These are phyloP conservation scores for Hemistola chrysoprasaria DNA, from an alignment of 2,888 invertebrate species.

Conservation along the genomic window DNA sequence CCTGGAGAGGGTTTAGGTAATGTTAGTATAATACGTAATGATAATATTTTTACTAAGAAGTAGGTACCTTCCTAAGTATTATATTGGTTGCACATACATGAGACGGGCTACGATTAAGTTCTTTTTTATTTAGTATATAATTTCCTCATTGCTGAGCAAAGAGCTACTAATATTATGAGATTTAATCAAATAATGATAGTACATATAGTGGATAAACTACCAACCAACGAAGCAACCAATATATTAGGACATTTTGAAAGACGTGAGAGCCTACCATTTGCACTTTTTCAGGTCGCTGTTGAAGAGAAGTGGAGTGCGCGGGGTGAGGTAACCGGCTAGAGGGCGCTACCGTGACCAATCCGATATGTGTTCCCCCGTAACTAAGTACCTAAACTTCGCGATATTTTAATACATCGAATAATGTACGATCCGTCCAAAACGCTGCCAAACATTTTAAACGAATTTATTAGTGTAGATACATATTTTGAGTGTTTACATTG, in stretches of 20 bases:
- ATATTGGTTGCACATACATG: too few species aligned
- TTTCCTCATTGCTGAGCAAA: too few species aligned
- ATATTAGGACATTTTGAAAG: conserved; percentile 46
- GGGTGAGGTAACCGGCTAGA: conserved; percentile 74
- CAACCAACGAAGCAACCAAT: neutral
- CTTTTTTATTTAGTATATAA: too few species aligned
- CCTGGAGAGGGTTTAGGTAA: too few species aligned
- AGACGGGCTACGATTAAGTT: too few species aligned
- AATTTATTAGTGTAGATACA: conserved; percentile 73
- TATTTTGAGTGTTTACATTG: conserved; percentile 51
- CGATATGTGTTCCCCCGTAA: conserved; percentile 68
- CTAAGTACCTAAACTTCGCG: conserved; percentile 60
- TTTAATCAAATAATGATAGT: too few species aligned
- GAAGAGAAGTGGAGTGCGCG: conserved; percentile 67
- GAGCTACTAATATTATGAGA: too few species aligned
- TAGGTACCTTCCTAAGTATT: too few species aligned
- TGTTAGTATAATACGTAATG: too few species aligned
- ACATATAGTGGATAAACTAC: too few species aligned
- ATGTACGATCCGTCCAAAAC: conserved; percentile 78
- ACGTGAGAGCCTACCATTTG: conserved; percentile 76
- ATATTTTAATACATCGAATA: conserved; percentile 67
- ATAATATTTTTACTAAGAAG: too few species aligned
- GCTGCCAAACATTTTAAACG: conserved; percentile 75
- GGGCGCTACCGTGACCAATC: conserved; percentile 38
- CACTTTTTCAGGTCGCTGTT: conserved; percentile 72